Base-by-base conservation (phyloP, 1,140 invertebrate genomes). In the Agraylea sexmaculata region DNA sequence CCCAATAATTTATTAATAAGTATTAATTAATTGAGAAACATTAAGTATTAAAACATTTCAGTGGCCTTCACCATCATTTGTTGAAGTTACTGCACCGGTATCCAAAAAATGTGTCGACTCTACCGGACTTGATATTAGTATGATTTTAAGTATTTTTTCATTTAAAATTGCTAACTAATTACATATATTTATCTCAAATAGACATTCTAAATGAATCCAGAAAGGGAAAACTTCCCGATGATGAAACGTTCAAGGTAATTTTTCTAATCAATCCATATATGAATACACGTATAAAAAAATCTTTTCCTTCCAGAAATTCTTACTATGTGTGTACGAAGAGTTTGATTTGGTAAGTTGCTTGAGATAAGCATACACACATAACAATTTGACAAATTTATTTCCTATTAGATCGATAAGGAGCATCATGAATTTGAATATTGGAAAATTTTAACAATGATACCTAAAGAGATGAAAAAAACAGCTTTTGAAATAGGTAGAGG, bases 361-460 rank as follows among this genome's bases (percentile, higher is more conserved):
- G 18, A 35, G 19, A 34, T 34, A 18, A 8, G 15, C 15, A 16
- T 8, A 7, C n/a, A 25, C n/a, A 7, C 23, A n/a, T 25, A 6
- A 25, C 6, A 7, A n/a, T 25, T 25, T 25, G 6, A 25, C 23
- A 7, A 7, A 7, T 6, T n/a, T 25, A 25, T 25, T 7, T 37
- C n/a, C 31, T 41, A 31, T 31, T 34, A 49, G 47, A 49, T 49
- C n/a, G 41, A 49, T 25, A 42, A 19, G 22, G 7, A 40, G 17
- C 41, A 43, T 31, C 47, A 49, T 16, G 47, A 49, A n/a, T 46
- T 49, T 25, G 47, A 49, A 30, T 49, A 40, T 34, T 49, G 47
- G 47, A 49, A 49, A 43, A 37, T 49, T 19, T 3, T 49, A n/a
- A 25, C 31, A 11, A 40, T 43, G 37, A 23, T 46, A 17, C 40